These are phyloP conservation scores for Agonopterix alstromeriana DNA, from an alignment of 2,888 invertebrate species.

Conservation along the genomic window DNA sequence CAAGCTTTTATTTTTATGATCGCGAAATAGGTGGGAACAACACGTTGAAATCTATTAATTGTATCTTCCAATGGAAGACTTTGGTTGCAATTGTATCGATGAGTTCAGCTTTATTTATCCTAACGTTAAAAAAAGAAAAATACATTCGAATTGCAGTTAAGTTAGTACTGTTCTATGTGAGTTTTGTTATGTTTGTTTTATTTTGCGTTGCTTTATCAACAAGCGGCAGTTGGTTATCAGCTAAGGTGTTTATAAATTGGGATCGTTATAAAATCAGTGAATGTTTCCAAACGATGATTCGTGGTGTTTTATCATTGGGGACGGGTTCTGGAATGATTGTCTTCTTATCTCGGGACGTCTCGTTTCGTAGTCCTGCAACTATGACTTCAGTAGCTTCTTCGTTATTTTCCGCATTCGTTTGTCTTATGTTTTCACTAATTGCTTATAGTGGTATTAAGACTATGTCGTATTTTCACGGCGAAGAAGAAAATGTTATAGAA, in stretches of 20 bases:
- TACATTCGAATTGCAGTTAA: slow-evolving; percentile 36
- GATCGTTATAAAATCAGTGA: slow-evolving; percentile 21
- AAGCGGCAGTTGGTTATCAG: slow-evolving; percentile 52
- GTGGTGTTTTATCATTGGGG: slow-evolving; percentile 42
- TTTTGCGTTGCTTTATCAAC: slow-evolving; percentile 49
- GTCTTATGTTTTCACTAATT: slow-evolving; percentile 38
- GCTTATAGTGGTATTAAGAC: slow-evolving; percentile 51
- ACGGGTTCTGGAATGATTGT: slow-evolving; percentile 49
- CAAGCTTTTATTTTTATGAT: slow-evolving; percentile 53
- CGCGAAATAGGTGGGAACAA: slow-evolving; percentile 48
- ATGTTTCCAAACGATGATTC: slow-evolving; percentile 27
- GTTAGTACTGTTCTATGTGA: slow-evolving; percentile 32
- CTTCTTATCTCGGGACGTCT: slow-evolving; percentile 42
- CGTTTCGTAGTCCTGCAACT: slow-evolving; percentile 59
- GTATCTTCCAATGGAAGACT: slow-evolving; percentile 43
- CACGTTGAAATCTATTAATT: slow-evolving; percentile 24
- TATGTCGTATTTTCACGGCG: slow-evolving; percentile 60
- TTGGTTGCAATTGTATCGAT: slow-evolving; percentile 27
- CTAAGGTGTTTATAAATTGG: slow-evolving; percentile 30
- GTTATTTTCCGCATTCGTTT: slow-evolving; percentile 36
- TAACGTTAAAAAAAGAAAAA: slow-evolving; percentile 45
- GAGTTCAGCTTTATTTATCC: slow-evolving; percentile 31
- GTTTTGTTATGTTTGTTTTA: slow-evolving; percentile 33
- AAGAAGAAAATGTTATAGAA: slow-evolving; percentile 55
- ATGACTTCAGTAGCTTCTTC: slow-evolving; percentile 51